Conservation (phyloP, 1,140 invertebrate genomes). For the Homalodisca vitripennis region DNA sequence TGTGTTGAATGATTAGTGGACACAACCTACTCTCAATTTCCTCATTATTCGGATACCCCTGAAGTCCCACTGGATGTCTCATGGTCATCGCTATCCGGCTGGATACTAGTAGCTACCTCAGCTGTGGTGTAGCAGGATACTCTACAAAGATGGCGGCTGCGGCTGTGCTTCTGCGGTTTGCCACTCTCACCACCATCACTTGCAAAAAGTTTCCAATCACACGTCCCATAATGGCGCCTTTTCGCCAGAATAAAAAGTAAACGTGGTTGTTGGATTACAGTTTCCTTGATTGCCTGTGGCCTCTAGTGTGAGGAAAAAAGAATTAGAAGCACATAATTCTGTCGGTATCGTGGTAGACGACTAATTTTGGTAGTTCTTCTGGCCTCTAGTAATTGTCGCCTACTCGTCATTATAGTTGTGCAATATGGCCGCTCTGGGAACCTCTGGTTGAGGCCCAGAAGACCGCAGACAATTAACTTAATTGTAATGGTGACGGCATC, state of each 20-base stretch:
- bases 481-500: no score
- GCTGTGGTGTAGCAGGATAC: no score
- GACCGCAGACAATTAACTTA: no score
- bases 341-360: neutral
- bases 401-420: neutral
- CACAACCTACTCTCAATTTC: no score
- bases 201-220: slow-evolving; percentile 17
- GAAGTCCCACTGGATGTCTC: no score
- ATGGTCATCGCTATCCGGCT: no score
- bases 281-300: slow-evolving; percentile 20
- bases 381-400: neutral
- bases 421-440: slow-evolving; percentile 8
- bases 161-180: slow-evolving; percentile 16
- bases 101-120: no score
- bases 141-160: neutral
- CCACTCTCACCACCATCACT: neutral
- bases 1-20: no score
- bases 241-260: slow-evolving; percentile 23
- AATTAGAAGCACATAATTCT: slow-evolving; percentile 10
- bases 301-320: neutral
- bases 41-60: no score
- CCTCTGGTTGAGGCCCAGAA: no score
- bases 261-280: slow-evolving; percentile 15
- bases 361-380: no score
- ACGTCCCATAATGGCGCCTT: slow-evolving; percentile 18